Evolutionary conservation across 2,113 vertebrate species (phyloP).

Genomic region (Petromus typicus): DNA sequence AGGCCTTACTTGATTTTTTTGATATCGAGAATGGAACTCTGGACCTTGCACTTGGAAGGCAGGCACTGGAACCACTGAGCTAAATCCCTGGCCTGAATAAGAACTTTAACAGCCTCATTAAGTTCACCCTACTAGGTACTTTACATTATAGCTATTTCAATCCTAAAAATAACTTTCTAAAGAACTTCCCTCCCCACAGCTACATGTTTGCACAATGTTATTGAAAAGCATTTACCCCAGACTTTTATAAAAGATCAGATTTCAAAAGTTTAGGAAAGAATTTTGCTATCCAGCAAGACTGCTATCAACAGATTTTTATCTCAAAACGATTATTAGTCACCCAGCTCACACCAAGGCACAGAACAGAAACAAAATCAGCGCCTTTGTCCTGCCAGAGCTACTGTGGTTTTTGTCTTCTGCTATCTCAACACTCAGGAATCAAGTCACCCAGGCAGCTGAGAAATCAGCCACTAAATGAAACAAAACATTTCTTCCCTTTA

Average conservation of each 20-base stretch:
- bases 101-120: not conserved
- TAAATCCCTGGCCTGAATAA: too few relatives aligned
- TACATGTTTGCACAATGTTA: not conserved
- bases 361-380: not conserved
- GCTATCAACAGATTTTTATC: not conserved
- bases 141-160: not conserved
- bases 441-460: not conserved
- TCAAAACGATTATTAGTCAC: not conserved
- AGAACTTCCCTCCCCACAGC: not conserved
- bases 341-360: not conserved
- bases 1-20: too few relatives aligned
- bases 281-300: not conserved
- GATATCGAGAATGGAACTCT: too few relatives aligned
- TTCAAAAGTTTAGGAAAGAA: constrained; percentile 47
- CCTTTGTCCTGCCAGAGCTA: not conserved
- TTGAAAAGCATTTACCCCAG: not conserved
- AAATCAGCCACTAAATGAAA: not conserved
- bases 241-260: not conserved
- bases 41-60: too few relatives aligned
- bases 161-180: not conserved
- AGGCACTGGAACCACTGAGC: too few relatives aligned
- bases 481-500: not conserved
- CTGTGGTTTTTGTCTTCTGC: not conserved
- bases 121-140: not conserved
- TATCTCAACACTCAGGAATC: constrained; percentile 31